Conservation (phyloP, 1,140 invertebrate species). For the Chionoecetes opilio region DNA sequence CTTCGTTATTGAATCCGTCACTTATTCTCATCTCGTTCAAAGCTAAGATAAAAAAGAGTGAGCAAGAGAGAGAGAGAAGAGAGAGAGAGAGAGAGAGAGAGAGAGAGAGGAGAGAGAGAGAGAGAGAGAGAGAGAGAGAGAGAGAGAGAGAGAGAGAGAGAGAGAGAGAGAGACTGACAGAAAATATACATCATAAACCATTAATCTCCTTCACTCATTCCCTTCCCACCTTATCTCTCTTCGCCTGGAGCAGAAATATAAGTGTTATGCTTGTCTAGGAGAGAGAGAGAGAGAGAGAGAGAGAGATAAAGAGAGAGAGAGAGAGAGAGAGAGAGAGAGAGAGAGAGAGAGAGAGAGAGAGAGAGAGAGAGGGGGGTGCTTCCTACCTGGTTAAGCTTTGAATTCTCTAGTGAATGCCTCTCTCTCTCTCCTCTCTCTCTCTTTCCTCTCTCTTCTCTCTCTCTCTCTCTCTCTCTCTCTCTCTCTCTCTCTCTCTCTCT, state of each 20-base stretch:
- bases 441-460: not conserved
- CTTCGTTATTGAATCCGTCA: too few relatives aligned
- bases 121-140: too few relatives aligned
- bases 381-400: not conserved
- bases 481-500: conserved; percentile 27
- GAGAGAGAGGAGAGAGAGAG: too few relatives aligned
- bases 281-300: not conserved
- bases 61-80: too few relatives aligned
- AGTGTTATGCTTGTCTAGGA: not conserved
- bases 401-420: not conserved
- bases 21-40: too few relatives aligned
- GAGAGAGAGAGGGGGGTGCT: not conserved
- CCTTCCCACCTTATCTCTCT: not conserved
- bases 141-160: too few relatives aligned
- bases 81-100: too few relatives aligned
- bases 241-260: conserved; percentile 13
- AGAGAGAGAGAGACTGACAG: too few relatives aligned
- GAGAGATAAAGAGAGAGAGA: too few relatives aligned
- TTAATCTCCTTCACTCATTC: not conserved
- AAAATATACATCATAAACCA: too few relatives aligned
- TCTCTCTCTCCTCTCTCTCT: not conserved
- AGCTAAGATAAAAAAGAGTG: too few relatives aligned
- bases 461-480: conserved; percentile 27
- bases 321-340: not conserved
- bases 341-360: conserved; percentile 8